Evolutionary conservation across 2,888 invertebrate genomes (phyloP).

Genomic region (Tortricodes alternella): DNA sequence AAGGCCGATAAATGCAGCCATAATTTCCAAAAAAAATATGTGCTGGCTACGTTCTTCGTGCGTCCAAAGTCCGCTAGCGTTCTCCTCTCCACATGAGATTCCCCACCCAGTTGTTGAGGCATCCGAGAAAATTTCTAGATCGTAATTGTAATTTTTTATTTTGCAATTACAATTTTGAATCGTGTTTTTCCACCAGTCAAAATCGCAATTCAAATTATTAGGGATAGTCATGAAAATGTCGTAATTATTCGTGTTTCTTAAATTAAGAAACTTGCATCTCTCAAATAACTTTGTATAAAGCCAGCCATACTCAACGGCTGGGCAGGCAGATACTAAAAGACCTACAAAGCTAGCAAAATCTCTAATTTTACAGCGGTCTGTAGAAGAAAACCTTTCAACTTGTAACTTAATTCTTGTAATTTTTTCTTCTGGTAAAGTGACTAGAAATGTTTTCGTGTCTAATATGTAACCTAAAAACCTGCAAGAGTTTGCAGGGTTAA

Average conservation of each 20-base stretch:
- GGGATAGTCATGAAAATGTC: background rate
- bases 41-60: conserved; percentile 1
- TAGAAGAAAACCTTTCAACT: background rate
- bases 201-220: background rate
- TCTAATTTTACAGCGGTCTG: background rate
- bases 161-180: background rate
- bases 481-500: background rate
- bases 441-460: background rate
- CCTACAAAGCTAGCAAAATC: conserved; percentile 11
- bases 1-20: conserved; percentile 6
- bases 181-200: background rate
- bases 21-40: background rate
- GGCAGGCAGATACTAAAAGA: conserved; percentile 8
- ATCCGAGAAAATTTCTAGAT: background rate
- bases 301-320: conserved; percentile 5
- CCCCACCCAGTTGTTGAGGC: background rate
- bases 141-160: background rate
- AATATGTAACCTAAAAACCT: background rate
- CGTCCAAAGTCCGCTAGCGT: background rate
- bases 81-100: background rate
- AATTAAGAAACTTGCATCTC: background rate
- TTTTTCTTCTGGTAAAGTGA: background rate
- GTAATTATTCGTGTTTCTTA: background rate
- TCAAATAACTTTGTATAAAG: conserved; percentile 12
- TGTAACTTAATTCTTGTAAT: background rate